Base-by-base conservation (phyloP, 2,888 invertebrate genomes). In the Aleiodes leptofemur region DNA sequence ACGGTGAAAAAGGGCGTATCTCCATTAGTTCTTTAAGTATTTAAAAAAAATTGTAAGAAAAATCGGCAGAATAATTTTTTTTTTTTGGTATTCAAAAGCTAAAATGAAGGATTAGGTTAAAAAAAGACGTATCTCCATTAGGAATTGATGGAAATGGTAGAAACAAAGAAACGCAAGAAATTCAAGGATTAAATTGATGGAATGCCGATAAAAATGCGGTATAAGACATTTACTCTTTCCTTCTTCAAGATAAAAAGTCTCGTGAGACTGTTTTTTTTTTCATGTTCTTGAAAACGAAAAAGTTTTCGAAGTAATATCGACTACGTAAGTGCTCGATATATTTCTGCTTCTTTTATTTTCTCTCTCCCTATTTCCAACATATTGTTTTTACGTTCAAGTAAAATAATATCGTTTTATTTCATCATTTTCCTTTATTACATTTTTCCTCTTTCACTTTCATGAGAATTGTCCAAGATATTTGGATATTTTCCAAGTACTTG, bases 161-260 rank as follows among this genome's bases (percentile, higher is more conserved):
- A 38, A 38, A 81, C 81, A 51, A 81, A 84, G 84, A 79, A 83
- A 83, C 78, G 71, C 69, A 38, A 38, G 11, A 55, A 48, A 13
- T 56, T 66, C 31, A 43, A 23, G 23, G 23, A 23, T 23, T 23
- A 23, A 23, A 23, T 23, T 23, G 23, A 23, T 23, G 23, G 2
- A 23, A 23, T 23, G 23, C 23, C 23, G 23, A 23, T 23, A 23
- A 23, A 23, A 23, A 23, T 23, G 23, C 23, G 23, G 23, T 23
- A 23, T 23, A 23, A 34, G 50, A 53, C 34, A 34, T 57, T 57
- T 29, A n/a, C 43, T n/a, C 43, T n/a, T 64, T 23, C 9, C 16
- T 23, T 2, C 2, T 23, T 9, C 9, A 29, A 23, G 11, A 6
- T 16, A 34, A 3, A 34, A 34, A 6, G 34, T 16, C 55, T 55